Percentiles rank a stretch among this genome's conserved stretches.
Evolutionary conservation across 2,888 invertebrate species (phyloP).

Genomic region (Colostygia pectinataria): DNA sequence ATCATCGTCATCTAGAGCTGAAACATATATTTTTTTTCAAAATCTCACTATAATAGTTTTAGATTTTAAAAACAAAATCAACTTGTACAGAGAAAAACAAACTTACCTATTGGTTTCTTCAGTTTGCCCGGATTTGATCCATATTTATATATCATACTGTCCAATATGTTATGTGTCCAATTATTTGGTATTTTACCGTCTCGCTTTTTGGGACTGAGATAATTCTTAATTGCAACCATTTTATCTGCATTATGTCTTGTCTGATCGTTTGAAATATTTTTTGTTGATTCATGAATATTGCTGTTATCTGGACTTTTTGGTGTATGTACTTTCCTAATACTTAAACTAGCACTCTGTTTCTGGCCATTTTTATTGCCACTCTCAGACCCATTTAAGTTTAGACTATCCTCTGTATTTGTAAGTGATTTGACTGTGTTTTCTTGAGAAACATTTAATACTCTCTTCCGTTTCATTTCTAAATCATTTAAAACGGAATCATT

Average conservation of each 20-base stretch:
- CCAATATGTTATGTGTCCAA: slow-evolving; percentile 12
- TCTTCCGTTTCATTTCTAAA: background rate
- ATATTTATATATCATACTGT: slow-evolving; percentile 14
- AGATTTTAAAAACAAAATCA: too few relatives aligned
- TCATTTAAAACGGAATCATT: background rate
- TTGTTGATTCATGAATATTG: background rate
- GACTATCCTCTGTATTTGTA: background rate
- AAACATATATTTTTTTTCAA: too few relatives aligned
- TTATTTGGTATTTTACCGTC: background rate
- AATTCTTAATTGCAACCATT: slow-evolving; percentile 3
- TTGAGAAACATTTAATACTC: background rate
- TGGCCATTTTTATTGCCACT: background rate
- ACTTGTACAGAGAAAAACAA: background rate
- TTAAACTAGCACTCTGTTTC: background rate
- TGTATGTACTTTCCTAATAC: background rate
- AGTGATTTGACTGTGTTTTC: background rate
- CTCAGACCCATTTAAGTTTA: background rate
- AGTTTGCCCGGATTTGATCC: background rate
- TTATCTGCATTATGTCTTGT: slow-evolving; percentile 6
- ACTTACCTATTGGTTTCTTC: slow-evolving; percentile 2
- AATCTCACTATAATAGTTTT: too few relatives aligned
- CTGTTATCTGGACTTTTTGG: background rate
- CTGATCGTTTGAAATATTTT: background rate
- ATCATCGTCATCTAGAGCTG: slow-evolving; percentile 2
- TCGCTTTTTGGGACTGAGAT: background rate